Base-by-base conservation (phyloP, 2,797 vertebrate species). In the Pampus argenteus region DNA sequence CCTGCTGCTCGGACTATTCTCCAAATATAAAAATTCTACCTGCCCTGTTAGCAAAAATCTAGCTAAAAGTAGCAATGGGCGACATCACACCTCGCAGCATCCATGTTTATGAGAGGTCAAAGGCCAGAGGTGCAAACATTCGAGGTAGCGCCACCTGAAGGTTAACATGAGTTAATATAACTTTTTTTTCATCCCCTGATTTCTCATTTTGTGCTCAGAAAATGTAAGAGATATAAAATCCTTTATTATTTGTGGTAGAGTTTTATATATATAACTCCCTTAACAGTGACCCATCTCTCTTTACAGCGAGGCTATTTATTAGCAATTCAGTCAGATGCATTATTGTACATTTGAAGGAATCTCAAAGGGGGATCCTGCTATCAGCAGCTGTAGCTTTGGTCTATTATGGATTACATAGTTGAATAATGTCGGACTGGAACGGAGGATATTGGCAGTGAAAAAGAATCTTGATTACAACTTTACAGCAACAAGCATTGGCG, bases 321-420 rank as follows among this genome's bases (percentile, higher is more conserved):
- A 74, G 57, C 20, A 23, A 76, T 80, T 78, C 79, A 48, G 54
- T 79, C 62, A 70, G 74, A 83, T 77, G 49, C 73, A 72, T 81
- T 81, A 77, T 77, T 52, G 64, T 67, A 69, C 64, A 67, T 66
- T 63, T 45, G 57, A 58, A 10, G 57, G 64, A 66, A 34, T 76
- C 64, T 83, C 78, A 62, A 18, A 78, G 45, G 58, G 36, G 26
- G 34, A 49, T 64, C 70, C 62, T 76, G 36, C 74, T 52, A 67
- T 74, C 77, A 54, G 9, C 56, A 69, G 50, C 63, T 64, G 67
- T 64, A 73, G 65, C 65, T 79, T 82, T 77, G 79, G 50, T 81
- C 66, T 83, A 74, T 81, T 83, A 81, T 86, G 59, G 47, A 81
- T 81, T 67, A 69, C 66, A 38, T 50, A 57, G 36, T 36, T 81